Conservation (phyloP, 2,113 vertebrate genomes). For the Colinus virginianus region DNA sequence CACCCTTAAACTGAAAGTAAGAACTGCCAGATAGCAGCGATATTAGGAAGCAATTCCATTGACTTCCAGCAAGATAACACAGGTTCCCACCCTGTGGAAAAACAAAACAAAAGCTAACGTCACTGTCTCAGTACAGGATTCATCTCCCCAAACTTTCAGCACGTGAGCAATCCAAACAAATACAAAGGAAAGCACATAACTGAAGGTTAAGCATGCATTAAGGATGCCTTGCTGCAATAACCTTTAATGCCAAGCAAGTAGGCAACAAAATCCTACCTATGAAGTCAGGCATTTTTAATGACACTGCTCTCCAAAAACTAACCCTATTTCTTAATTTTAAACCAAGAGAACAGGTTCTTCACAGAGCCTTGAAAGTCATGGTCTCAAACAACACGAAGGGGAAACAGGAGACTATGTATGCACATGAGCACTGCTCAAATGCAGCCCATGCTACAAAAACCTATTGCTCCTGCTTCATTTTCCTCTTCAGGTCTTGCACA, state of each 20-base stretch:
- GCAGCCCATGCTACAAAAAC: neutral
- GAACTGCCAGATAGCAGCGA: constrained; percentile 24
- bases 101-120: neutral
- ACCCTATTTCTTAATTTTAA: neutral
- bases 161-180: neutral
- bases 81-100: neutral
- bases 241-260: neutral
- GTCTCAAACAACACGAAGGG: neutral
- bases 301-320: neutral
- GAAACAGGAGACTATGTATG: neutral
- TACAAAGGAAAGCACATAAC: neutral
- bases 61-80: constrained; percentile 18
- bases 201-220: neutral
- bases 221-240: neutral
- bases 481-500: neutral
- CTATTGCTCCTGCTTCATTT: neutral
- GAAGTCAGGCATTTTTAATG: neutral
- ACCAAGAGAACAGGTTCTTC: neutral
- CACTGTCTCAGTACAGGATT: neutral
- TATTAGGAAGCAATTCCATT: neutral
- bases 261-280: neutral
- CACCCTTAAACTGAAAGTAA: neutral
- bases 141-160: neutral
- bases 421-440: neutral
- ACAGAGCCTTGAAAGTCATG: neutral